Conservation (phyloP, 1,140 invertebrate genomes). For the Helicoverpa armigera region DNA sequence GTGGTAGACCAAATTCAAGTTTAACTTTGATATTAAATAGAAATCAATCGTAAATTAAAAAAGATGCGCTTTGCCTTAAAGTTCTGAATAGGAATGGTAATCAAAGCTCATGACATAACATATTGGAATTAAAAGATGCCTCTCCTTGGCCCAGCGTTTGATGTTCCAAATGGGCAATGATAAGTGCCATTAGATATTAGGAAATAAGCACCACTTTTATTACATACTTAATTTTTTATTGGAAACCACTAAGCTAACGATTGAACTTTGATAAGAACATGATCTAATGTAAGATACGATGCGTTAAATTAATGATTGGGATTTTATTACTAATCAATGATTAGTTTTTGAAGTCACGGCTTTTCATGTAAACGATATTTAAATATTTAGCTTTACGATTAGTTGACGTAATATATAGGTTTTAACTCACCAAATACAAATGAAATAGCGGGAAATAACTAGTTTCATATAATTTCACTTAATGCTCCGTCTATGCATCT, state of each 20-base stretch:
- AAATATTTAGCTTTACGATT: not conserved
- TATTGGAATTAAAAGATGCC: too few species aligned
- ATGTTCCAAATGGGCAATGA: too few species aligned
- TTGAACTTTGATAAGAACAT: conserved; percentile 40
- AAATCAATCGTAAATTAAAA: too few species aligned
- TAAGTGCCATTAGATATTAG: not conserved
- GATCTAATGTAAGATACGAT: conserved; percentile 38
- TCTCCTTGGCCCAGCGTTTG: too few species aligned
- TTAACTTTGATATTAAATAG: too few species aligned
- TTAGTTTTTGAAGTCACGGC: conserved; percentile 27
- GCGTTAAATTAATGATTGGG: conserved; percentile 30
- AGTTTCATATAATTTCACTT: not conserved
- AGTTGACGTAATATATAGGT: not conserved
- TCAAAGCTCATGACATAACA: too few species aligned
- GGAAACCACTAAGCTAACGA: conserved; percentile 1
- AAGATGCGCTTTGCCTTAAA: too few species aligned
- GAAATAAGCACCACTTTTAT: conserved; percentile 34
- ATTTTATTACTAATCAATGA: conserved; percentile 44
- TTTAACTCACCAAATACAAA: too few species aligned
- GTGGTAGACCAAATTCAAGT: too few species aligned
- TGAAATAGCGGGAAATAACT: not conserved
- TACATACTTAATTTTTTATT: conserved; percentile 41
- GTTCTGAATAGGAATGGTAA: too few species aligned
- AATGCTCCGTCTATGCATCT: conserved; percentile 22
- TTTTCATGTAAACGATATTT: conserved; percentile 1